Evolutionary conservation across 2,797 vertebrate species (phyloP).

Genomic region (Danionella dracula): DNA sequence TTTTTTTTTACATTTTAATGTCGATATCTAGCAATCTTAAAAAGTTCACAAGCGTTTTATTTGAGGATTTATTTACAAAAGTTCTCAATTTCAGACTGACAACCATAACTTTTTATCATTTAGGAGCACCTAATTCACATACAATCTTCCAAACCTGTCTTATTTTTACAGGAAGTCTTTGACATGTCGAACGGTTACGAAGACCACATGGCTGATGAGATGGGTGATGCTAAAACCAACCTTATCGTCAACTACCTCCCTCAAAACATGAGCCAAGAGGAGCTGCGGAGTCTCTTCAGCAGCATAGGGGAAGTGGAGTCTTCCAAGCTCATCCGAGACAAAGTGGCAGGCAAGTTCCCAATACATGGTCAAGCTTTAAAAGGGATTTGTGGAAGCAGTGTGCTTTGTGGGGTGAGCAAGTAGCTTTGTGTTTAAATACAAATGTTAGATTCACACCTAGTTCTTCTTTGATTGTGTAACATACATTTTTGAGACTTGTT

Average conservation of each 20-base stretch:
- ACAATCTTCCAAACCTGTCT: neutral
- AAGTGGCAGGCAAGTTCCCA: slow-evolving; percentile 87
- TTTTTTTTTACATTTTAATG: too few species aligned
- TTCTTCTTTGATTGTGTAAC: too few species aligned
- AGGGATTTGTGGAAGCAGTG: too few species aligned
- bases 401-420: neutral
- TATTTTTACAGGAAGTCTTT: slow-evolving; percentile 67
- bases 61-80: too few species aligned
- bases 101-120: too few species aligned
- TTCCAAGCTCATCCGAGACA: slow-evolving; percentile 95
- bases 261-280: slow-evolving; percentile 98
- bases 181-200: slow-evolving; percentile 99
- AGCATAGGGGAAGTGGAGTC: slow-evolving; percentile 97
- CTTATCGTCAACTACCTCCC: slow-evolving; percentile 98
- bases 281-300: slow-evolving; percentile 93
- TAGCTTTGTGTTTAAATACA: neutral
- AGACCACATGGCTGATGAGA: slow-evolving; percentile 97
- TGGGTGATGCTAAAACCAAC: slow-evolving; percentile 93
- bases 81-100: too few species aligned
- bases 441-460: neutral
- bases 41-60: too few species aligned
- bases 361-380: neutral
- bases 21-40: too few species aligned
- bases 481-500: neutral
- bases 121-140: too few species aligned